phyloP scores from a whole-genome alignment of 2,888 invertebrate species.

The Lepidocyrtinus sp. region DNA sequence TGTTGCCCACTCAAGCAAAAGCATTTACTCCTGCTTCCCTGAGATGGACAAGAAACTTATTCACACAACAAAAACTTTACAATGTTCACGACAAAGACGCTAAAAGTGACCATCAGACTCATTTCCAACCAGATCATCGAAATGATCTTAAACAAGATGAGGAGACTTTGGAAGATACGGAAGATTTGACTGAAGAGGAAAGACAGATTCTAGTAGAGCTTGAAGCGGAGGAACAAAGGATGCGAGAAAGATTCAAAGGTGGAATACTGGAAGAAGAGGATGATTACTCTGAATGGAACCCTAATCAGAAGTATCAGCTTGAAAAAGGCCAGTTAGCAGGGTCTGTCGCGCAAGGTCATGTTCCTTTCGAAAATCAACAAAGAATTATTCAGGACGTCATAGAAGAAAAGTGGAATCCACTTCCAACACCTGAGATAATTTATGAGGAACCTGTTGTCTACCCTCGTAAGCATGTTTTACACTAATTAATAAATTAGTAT shows the following conservation, averaged over 20 bases:
- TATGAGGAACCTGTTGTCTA: conserved; percentile 10
- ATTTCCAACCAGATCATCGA: no score
- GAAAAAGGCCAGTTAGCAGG: conserved; percentile 15
- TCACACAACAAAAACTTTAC: no score
- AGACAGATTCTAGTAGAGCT: conserved; percentile 10
- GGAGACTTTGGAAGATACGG: no score
- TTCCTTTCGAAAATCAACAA: conserved; percentile 61
- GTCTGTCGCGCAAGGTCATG: conserved; percentile 56
- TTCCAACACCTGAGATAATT: conserved; percentile 23
- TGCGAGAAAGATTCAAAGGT: neutral
- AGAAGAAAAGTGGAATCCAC: conserved; percentile 65
- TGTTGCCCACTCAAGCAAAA: no score
- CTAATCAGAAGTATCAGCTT: neutral
- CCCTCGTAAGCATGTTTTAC: conserved; percentile 28
- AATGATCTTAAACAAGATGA: no score
- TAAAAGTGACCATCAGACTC: no score
- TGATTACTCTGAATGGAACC: conserved; percentile 22
- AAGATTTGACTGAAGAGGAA: neutral
- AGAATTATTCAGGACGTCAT: conserved; percentile 66
- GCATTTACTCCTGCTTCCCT: no score
- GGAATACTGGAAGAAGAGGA: no score
- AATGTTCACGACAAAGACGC: no score
- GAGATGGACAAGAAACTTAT: no score
- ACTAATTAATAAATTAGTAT: neutral
- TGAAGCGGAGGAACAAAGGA: conserved; percentile 28